Evolutionary conservation across 2,113 vertebrate genomes (phyloP), one percentile per base, ranked within the genome.

Genomic region (Xiphophorus hellerii): DNA sequence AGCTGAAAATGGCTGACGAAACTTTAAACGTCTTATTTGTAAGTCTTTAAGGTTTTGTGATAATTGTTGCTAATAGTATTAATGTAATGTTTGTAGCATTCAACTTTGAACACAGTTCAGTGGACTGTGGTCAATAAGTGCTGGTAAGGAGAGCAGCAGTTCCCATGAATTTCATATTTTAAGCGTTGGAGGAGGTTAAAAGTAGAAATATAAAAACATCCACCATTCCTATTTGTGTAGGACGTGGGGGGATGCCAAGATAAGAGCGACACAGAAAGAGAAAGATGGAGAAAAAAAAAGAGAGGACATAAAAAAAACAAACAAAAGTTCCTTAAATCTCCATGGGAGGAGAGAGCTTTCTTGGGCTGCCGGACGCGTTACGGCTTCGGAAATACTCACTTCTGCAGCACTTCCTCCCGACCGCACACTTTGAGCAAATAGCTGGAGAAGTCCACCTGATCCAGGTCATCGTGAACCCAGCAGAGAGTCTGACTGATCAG

Each of bases 401-500:
- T 99, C 85, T 99, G 98, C 79, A 99, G 90, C 63, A 97, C 97
- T 88, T 99, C 97, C 79, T 99, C 97, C 88, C 95, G 96, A 78
- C 98, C 98, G 76, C 97, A 99, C 84, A 99, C 96, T 94, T 98
- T 99, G 82, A 99, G 95, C 92, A 99, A 91, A 84, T 99, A 97
- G 92, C 95, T 98, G 92, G 95, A 94, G 88, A 97, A 96, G 88
- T 99, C 96, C 83, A 99, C 96, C 92, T 96, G 95, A 92, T 96
- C 97, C 90, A 99, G 94, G 92, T 99, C 97, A 89, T 99, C 98
- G 8, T 99, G 98, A 33, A 96, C 96, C 97, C 98, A 99, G 87
- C 98, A 99, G 73, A 99, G 95, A 39, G 98, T 98, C 92, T 99
- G 98, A 93, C 98, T 97, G 92, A 99, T 97, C 80, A 99, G 88